These are phyloP conservation scores for Suncus etruscus DNA, from an alignment of 2,113 vertebrate genomes.

Conservation along the genomic window DNA sequence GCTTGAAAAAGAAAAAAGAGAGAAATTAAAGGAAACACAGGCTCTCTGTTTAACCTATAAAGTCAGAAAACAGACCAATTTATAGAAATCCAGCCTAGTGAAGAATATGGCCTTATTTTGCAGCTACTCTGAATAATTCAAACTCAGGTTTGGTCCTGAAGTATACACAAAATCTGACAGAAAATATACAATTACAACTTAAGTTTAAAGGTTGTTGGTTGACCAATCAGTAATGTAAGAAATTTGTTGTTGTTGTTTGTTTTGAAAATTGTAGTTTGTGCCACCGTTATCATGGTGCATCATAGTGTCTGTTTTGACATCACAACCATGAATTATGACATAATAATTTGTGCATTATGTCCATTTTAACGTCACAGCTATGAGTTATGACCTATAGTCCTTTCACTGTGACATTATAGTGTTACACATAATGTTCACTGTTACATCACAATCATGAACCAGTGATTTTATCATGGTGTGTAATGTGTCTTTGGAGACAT, in stretches of 20 bases:
- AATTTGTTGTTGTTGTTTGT: conserved; percentile 76
- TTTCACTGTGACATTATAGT: no score
- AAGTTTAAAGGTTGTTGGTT: conserved; percentile 87
- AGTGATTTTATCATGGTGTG: no score
- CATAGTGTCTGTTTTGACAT: no score
- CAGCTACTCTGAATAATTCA: conserved; percentile 80
- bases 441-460: no score
- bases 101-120: conserved; percentile 81
- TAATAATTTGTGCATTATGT: no score
- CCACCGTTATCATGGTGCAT: not conserved
- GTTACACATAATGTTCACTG: no score
- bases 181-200: conserved; percentile 78
- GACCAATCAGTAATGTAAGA: conserved; percentile 82
- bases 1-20: no score
- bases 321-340: no score
- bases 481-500: no score
- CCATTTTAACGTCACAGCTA: no score
- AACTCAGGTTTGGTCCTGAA: conserved; percentile 79
- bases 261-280: conserved; percentile 76
- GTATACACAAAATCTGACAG: conserved; percentile 86
- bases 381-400: no score
- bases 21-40: not conserved
- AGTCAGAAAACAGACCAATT: conserved; percentile 83
- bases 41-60: conserved; percentile 75
- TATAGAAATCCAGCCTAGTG: conserved; percentile 84